Conservation (phyloP, 1,140 invertebrate species). For the Glossosoma conforme region DNA sequence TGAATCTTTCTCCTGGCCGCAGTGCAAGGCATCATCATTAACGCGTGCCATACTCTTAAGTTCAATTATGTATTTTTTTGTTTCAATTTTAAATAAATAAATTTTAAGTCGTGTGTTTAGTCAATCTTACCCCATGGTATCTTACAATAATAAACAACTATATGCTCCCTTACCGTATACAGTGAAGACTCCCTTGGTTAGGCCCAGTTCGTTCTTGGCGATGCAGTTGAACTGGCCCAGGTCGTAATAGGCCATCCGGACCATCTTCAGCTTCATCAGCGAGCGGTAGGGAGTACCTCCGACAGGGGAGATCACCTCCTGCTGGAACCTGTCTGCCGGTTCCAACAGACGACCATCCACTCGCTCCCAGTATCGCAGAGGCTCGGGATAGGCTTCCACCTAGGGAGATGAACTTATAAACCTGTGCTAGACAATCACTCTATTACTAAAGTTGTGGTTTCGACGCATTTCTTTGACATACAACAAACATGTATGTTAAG, state of each 20-base stretch:
- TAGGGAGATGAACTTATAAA: constrained; percentile 25
- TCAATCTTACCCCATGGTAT: no score
- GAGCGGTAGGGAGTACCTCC: constrained; percentile 42
- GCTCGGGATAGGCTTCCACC: constrained; percentile 84
- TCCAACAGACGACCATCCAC: constrained; percentile 70
- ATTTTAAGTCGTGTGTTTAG: no score
- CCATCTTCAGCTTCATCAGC: constrained; percentile 73
- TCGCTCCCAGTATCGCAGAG: constrained; percentile 80
- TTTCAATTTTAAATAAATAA: no score
- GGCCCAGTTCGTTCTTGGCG: constrained; percentile 68
- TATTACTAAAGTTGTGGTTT: no score
- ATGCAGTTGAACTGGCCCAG: constrained; percentile 75
- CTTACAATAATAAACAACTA: no score
- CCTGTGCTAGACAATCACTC: no score
- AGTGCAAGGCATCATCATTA: no score
- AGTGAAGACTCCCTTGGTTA: constrained; percentile 29
- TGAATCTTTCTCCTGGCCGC: no score
- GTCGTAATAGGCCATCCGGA: constrained; percentile 59
- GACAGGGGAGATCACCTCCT: constrained; percentile 51
- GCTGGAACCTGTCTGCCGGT: constrained; percentile 62
- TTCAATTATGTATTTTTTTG: no score
- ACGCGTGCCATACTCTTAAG: no score
- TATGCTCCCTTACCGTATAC: constrained; percentile 18
- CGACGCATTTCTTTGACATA: no score
- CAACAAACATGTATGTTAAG: no score